A percentile compares a stretch with the other conserved stretches of the same genome.
Conservation (phyloP, 2,797 vertebrate species). For the Todus mexicanus region DNA sequence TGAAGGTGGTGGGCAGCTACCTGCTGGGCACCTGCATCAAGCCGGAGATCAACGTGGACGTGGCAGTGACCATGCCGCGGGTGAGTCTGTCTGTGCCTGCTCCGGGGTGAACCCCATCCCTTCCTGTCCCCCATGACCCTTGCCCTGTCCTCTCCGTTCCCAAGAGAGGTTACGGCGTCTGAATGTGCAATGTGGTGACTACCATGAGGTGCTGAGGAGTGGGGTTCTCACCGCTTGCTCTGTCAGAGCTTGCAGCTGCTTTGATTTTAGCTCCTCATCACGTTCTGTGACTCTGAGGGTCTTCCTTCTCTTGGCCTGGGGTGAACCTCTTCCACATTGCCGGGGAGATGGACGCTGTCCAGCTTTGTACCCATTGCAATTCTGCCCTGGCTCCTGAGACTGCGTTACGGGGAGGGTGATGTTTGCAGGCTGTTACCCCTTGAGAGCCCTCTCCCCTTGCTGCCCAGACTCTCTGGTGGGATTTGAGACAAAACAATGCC, state of each 20-base stretch:
- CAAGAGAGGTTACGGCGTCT: background rate
- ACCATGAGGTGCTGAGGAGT: fast-evolving
- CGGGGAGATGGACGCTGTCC: background rate
- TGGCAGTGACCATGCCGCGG: conserved; percentile 87
- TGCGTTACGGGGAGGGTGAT: background rate
- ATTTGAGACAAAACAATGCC: background rate
- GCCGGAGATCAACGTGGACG: conserved; percentile 85
- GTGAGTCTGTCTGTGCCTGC: conserved; percentile 73
- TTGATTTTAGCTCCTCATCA: background rate
- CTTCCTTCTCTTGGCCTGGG: background rate
- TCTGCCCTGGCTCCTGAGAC: background rate
- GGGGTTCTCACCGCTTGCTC: background rate
- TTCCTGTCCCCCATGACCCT: fast-evolving
- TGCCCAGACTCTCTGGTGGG: background rate
- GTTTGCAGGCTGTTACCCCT: background rate
- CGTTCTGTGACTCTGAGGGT: too few relatives aligned
- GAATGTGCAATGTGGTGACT: background rate
- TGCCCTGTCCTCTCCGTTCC: background rate
- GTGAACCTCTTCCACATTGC: background rate
- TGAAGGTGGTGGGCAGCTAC: conserved; percentile 93
- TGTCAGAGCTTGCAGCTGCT: background rate
- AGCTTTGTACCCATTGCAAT: background rate
- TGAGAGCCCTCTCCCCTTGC: background rate
- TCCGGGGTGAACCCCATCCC: background rate
- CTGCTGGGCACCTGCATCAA: conserved; percentile 89